Base-by-base conservation (phyloP, 2,113 vertebrate genomes). In the Periophthalmodon schlosseri region DNA sequence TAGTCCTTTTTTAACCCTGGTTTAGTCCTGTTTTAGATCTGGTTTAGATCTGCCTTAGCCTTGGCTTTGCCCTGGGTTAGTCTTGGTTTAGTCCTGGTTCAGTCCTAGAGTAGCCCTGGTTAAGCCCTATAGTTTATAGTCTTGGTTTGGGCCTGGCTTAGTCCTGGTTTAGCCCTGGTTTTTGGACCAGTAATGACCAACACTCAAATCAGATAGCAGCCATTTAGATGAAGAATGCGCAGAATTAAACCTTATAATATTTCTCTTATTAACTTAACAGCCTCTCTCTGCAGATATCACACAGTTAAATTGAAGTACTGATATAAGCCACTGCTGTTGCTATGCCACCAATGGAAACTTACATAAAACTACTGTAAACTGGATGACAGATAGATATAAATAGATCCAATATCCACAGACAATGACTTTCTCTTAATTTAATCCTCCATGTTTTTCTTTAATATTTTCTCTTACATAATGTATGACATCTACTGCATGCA, bases 321-420 rank as follows among this genome's bases (percentile, higher is more conserved):
- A 68, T 44, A 57, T 57, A 1, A 24, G 16, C 67, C 78, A 6
- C 60, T 60, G 65, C 77, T 82, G 84, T 86, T 92, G 87, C 86
- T 77, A 86, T 83, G 85, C 74, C 85, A 84, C 85, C 58, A 16
- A 68, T 36, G 23, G 58, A 82, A 56, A 71, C 61, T 34, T 57
- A 69, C 70, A 76, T 70, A n/a, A 80, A 79, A 52, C 4, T 65
- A 71, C 52, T 68, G 47, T 73, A 61, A 75, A 73, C 64, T 70
- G 16, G n/a, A 69, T 47, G 39, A 2, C 36, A 36, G 10, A 44
- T 52, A 3, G 75, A 68, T 68, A 58, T 44, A 70, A 39, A 49
- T 11, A 28, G 36, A 69, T 28, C 21, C 49, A 58, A 77, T 8
- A 56, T 71, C 5, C 47, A 39, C n/a, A 49, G 34, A 46, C 44